phyloP scores from a whole-genome alignment of 2,888 invertebrate species.

The Dorcus parallelipipedus region DNA sequence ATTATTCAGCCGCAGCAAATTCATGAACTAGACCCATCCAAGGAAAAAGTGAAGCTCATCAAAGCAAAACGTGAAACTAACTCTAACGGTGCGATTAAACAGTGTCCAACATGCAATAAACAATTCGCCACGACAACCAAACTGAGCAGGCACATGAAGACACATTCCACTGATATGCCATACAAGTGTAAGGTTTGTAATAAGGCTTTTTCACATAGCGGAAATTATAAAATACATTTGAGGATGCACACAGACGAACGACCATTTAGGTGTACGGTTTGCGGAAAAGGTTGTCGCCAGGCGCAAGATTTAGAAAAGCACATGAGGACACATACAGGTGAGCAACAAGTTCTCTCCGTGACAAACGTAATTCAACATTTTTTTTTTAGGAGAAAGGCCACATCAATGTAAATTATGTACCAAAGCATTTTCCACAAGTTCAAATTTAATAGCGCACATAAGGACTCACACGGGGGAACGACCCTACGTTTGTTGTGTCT shows the following conservation, averaged over 20 bases:
- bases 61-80: slow-evolving; percentile 28
- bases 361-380: not conserved
- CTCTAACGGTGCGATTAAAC: slow-evolving; percentile 34
- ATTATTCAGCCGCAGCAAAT: slow-evolving; percentile 20
- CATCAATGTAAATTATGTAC: slow-evolving; percentile 49
- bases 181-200: slow-evolving; percentile 48
- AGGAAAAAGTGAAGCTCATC: slow-evolving; percentile 15
- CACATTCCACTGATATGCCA: slow-evolving; percentile 46
- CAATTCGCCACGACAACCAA: slow-evolving; percentile 44
- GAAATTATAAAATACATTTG: slow-evolving; percentile 49
- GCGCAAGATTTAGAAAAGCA: slow-evolving; percentile 51
- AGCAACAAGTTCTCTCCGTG: not conserved
- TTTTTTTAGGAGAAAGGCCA: slow-evolving; percentile 45
- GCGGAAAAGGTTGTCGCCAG: slow-evolving; percentile 49
- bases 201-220: slow-evolving; percentile 49
- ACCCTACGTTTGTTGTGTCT: slow-evolving; percentile 49
- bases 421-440: slow-evolving; percentile 50
- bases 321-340: slow-evolving; percentile 51
- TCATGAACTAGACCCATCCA: not conserved
- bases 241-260: slow-evolving; percentile 48
- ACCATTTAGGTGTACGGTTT: slow-evolving; percentile 48
- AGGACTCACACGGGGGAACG: slow-evolving; percentile 50
- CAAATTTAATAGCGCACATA: slow-evolving; percentile 50
- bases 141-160: slow-evolving; percentile 48
- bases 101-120: slow-evolving; percentile 45